A percentile compares a stretch with the other conserved stretches of the same genome.
These are phyloP conservation scores for Limnephilus marmoratus DNA, from an alignment of 2,888 invertebrate species.

Conservation along the genomic window DNA sequence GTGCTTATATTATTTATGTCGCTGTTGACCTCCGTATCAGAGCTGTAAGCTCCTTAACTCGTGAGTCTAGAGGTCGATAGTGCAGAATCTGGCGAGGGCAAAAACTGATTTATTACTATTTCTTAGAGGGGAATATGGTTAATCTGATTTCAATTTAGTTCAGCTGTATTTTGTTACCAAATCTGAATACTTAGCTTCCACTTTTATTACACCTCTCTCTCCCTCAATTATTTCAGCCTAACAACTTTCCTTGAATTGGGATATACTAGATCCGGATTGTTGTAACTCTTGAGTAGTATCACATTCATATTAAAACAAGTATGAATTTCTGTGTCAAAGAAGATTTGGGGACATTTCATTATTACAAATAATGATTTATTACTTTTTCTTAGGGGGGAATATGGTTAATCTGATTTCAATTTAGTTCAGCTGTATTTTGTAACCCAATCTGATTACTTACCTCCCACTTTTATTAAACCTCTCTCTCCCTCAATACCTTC, in stretches of 20 bases:
- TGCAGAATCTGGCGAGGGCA: neutral
- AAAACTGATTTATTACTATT: neutral
- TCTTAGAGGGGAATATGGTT: neutral
- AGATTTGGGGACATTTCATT: no score
- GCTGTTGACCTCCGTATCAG: neutral
- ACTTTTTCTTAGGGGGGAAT: neutral
- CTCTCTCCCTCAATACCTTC: no score
- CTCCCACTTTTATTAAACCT: neutral
- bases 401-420: neutral
- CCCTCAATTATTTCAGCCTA: no score
- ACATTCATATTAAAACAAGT: no score
- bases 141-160: neutral
- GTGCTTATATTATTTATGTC: neutral
- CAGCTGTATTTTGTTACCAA: no score
- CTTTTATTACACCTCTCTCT: neutral
- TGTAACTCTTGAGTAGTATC: no score
- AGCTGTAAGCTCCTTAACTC: neutral
- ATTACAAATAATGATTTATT: neutral
- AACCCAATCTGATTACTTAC: neutral
- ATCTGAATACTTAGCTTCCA: neutral
- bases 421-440: no score
- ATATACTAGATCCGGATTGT: no score
- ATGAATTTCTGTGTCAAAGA: no score
- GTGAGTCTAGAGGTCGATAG: neutral
- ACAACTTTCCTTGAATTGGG: no score